phyloP scores from a whole-genome alignment of 2,113 vertebrate species.

The Glaucidium brasilianum region DNA sequence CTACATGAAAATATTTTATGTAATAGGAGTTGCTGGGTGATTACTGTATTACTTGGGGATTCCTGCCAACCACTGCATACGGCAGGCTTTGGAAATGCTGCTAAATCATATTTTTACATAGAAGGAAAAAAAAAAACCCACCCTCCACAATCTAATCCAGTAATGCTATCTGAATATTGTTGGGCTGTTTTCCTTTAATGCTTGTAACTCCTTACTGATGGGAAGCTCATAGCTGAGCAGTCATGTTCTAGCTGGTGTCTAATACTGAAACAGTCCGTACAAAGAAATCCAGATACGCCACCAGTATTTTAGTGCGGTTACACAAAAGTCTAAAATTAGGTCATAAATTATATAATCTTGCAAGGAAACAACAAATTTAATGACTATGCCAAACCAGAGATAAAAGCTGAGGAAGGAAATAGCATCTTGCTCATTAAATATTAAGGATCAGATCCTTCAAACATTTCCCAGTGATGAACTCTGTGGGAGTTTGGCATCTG shows the following conservation, averaged over 20 bases:
- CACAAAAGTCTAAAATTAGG: slow-evolving; percentile 54
- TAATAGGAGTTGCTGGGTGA: background rate
- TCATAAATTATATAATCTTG: slow-evolving; percentile 66
- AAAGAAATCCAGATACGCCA: background rate
- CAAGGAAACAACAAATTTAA: slow-evolving; percentile 60
- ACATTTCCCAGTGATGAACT: slow-evolving; percentile 45
- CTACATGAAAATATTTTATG: background rate
- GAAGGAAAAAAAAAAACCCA: background rate
- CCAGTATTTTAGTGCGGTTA: background rate
- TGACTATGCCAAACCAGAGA: slow-evolving; percentile 59
- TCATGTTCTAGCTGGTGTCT: background rate
- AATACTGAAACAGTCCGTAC: fast-evolving
- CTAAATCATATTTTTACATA: background rate
- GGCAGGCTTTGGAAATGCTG: background rate
- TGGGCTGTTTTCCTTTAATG: background rate
- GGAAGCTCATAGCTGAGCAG: background rate
- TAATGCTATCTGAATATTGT: background rate
- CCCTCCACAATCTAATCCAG: background rate
- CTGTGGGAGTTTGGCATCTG: slow-evolving; percentile 58
- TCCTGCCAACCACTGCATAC: background rate
- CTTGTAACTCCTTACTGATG: background rate
- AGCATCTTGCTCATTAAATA: slow-evolving; percentile 66
- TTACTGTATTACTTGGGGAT: background rate
- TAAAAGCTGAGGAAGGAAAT: slow-evolving; percentile 62
- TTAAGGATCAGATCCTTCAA: slow-evolving; percentile 62